These are phyloP conservation scores for Endotricha flammealis DNA, from an alignment of 2,888 invertebrate species.

Conservation along the genomic window DNA sequence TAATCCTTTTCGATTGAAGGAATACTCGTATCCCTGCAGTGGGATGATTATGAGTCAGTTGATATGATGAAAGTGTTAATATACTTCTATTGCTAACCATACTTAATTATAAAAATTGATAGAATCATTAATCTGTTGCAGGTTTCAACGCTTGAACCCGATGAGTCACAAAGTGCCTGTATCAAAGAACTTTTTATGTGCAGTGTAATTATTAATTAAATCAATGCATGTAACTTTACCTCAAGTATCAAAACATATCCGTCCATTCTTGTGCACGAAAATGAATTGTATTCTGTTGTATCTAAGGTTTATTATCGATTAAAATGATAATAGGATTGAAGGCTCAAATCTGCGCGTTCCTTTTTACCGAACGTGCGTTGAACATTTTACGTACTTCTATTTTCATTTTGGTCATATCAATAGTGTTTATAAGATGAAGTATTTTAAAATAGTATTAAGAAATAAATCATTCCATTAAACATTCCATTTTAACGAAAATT, in stretches of 20 bases:
- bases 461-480: background rate
- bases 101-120: too few relatives aligned
- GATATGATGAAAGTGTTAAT: too few relatives aligned
- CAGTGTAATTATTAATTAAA: slow-evolving; percentile 34
- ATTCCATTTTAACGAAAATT: too few relatives aligned
- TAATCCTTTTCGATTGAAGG: too few relatives aligned
- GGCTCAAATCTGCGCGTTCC: slow-evolving; percentile 34
- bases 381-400: slow-evolving; percentile 55
- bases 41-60: too few relatives aligned
- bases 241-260: slow-evolving; percentile 31
- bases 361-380: slow-evolving; percentile 16
- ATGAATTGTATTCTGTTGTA: slow-evolving; percentile 13
- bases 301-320: slow-evolving; percentile 13
- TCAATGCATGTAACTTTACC: slow-evolving; percentile 32
- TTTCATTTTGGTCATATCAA: slow-evolving; percentile 72
- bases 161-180: slow-evolving; percentile 21
- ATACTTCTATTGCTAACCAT: too few relatives aligned
- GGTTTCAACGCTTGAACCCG: slow-evolving; percentile 48
- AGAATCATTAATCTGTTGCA: slow-evolving; percentile 35
- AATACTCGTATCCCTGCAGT: too few relatives aligned
- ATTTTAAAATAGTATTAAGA: slow-evolving; percentile 3
- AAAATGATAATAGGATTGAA: slow-evolving; percentile 57
- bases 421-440: too few relatives aligned
- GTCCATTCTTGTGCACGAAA: slow-evolving; percentile 13
- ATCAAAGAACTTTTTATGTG: slow-evolving; percentile 30